Conservation (phyloP, 2,113 vertebrate species). For the Hippocampus guttulatus region DNA sequence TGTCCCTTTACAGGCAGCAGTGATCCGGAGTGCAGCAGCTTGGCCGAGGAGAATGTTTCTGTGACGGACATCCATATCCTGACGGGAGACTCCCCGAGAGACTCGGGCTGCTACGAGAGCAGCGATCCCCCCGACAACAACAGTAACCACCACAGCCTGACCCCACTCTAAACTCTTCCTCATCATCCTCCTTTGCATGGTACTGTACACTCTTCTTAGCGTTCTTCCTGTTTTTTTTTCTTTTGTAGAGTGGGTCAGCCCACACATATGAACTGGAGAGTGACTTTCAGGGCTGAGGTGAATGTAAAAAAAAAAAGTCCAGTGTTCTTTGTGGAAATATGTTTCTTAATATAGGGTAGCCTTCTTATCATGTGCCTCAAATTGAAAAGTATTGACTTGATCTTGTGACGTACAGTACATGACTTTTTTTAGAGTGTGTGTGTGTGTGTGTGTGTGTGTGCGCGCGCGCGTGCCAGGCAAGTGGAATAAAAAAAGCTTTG, state of each 20-base stretch:
- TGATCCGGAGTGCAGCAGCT: constrained; percentile 70
- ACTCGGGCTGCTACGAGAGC: constrained; percentile 97
- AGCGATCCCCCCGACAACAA: constrained; percentile 93
- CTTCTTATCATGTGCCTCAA: not conserved
- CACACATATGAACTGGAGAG: not conserved
- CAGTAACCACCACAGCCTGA: constrained; percentile 76
- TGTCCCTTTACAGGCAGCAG: constrained; percentile 81
- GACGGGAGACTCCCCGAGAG: constrained; percentile 82
- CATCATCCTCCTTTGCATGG: constrained; percentile 13
- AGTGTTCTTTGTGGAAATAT: constrained; percentile 30
- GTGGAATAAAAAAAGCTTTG: too few species aligned
- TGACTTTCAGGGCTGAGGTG: not conserved
- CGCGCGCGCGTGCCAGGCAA: too few species aligned
- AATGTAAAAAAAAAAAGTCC: constrained; percentile 5
- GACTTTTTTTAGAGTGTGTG: too few species aligned
- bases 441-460: too few species aligned
- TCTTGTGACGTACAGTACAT: not conserved
- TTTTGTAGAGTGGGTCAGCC: not conserved
- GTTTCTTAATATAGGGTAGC: constrained; percentile 23
- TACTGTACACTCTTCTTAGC: not conserved
- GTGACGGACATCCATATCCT: constrained; percentile 75
- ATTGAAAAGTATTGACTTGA: not conserved
- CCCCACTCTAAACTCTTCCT: constrained; percentile 45
- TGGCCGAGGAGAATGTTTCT: constrained; percentile 81
- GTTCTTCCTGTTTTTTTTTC: too few species aligned